A percentile compares a stretch with the other conserved stretches of the same genome.
Evolutionary conservation across 2,888 invertebrate species (phyloP).

Genomic region (Spialia ferax): DNA sequence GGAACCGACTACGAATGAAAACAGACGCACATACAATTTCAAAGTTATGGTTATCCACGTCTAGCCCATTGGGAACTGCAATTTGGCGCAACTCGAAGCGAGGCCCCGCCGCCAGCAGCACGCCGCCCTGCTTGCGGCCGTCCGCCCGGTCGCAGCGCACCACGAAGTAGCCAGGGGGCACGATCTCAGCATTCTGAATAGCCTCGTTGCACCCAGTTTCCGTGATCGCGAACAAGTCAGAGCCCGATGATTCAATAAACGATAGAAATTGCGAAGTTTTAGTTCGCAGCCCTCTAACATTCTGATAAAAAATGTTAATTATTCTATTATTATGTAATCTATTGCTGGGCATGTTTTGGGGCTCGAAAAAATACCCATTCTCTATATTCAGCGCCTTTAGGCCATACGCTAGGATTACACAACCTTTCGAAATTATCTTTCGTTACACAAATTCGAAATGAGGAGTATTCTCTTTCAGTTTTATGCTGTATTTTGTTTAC

Average conservation of each 20-base stretch:
- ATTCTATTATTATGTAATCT: neutral
- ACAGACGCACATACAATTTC: neutral
- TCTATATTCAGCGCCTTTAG: neutral
- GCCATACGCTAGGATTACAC: neutral
- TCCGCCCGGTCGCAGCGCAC: neutral
- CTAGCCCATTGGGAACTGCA: neutral
- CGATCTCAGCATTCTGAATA: neutral
- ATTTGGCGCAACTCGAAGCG: neutral
- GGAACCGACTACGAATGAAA: neutral
- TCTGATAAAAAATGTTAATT: neutral
- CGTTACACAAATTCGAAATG: too few species aligned
- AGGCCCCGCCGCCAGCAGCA: neutral
- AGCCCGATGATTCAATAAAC: neutral
- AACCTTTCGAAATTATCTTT: neutral
- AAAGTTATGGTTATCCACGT: neutral
- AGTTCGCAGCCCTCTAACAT: neutral
- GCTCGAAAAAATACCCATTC: constrained; percentile 1
- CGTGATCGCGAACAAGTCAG: neutral
- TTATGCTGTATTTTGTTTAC: too few species aligned
- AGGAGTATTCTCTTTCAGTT: too few species aligned
- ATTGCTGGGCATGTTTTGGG: neutral
- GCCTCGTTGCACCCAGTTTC: neutral
- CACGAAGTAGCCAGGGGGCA: neutral
- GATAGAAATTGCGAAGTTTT: neutral
- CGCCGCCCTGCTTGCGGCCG: neutral